Base-by-base conservation (phyloP, 2,797 vertebrate species). In the Microtus californicus region DNA sequence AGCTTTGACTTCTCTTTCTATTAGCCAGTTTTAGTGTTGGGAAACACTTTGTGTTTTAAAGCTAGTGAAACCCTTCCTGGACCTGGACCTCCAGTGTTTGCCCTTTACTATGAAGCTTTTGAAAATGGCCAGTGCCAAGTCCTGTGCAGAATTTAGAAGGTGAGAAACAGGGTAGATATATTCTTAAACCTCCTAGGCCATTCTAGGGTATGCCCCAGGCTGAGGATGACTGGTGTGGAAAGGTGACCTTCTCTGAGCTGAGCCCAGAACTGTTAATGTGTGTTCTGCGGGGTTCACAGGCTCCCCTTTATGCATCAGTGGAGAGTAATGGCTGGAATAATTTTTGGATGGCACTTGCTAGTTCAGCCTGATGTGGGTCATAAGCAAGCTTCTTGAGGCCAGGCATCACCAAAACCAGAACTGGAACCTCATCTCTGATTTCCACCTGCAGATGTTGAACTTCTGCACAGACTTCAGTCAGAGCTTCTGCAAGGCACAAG, bases 1-100 rank as follows among this genome's bases (percentile, higher is more conserved):
- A 88, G 13, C 61, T 86, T 89, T 78, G 74, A 45, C 34, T 61
- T 31, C 13, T 93, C 56, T n/a, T 56, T 88, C n/a, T 92, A 19
- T 54, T 48, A 90, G 14, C 59, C 11, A 59, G 78, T n/a, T 17
- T n/a, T 17, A 61, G 48, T 86, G 40, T 34, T 96, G 40, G 51
- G 27, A 86, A 85, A 89, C 81, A 31, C 12, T 61, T 87, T 63
- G 29, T 77, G 5, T 23, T 93, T 87, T 88, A 93, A 77, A 93
- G 34, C 19, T 74, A 51, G 9, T 83, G 25, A 14, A 56, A 78
- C 85, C 37, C 77, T 65, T 37, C 73, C 65, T 79, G 80, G 54
- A 91, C 86, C 79, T 65, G 51, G 48, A 90, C 31, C 65, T 74
- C 14, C 7, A 48, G 54, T 69, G 17, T 25, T 89, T 48, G 65